Percentiles rank a stretch among this genome's conserved stretches.
Conservation (phyloP, 2,113 vertebrate genomes). For the Dendropsophus ebraccatus region DNA sequence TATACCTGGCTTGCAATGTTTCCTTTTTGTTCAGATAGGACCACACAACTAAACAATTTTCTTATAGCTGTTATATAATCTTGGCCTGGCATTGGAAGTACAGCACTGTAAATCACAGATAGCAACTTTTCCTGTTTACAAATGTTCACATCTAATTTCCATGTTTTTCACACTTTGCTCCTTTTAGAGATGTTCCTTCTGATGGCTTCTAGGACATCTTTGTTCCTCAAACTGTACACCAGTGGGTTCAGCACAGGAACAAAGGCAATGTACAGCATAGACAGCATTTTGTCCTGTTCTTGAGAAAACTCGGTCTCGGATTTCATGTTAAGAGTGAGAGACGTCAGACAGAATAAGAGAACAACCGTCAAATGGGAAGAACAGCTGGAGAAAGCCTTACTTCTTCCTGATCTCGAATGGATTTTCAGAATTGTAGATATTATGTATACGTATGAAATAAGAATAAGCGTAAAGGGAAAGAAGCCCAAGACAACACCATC, state of each 20-base stretch:
- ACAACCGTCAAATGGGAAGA: constrained; percentile 36
- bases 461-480: not conserved
- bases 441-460: constrained; percentile 39
- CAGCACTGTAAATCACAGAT: not conserved
- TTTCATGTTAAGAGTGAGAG: constrained; percentile 39
- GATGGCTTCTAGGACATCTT: constrained; percentile 19
- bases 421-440: constrained; percentile 33
- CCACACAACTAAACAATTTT: too few species aligned
- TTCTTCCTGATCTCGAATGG: not conserved
- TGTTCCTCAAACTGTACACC: constrained; percentile 49
- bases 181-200: not conserved
- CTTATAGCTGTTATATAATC: too few species aligned
- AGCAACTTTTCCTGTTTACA: not conserved
- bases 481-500: not conserved
- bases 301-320: not conserved
- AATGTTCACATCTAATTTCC: not conserved
- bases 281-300: constrained; percentile 4
- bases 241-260: constrained; percentile 41
- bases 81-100: not conserved
- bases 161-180: not conserved
- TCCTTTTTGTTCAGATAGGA: too few species aligned
- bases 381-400: constrained; percentile 38
- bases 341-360: constrained; percentile 32
- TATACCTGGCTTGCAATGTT: too few species aligned
- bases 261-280: constrained; percentile 37